Evolutionary conservation across 2,888 invertebrate genomes (phyloP), one percentile per base, ranked within the genome.

Genomic region (Stenolophus ochropezus): DNA sequence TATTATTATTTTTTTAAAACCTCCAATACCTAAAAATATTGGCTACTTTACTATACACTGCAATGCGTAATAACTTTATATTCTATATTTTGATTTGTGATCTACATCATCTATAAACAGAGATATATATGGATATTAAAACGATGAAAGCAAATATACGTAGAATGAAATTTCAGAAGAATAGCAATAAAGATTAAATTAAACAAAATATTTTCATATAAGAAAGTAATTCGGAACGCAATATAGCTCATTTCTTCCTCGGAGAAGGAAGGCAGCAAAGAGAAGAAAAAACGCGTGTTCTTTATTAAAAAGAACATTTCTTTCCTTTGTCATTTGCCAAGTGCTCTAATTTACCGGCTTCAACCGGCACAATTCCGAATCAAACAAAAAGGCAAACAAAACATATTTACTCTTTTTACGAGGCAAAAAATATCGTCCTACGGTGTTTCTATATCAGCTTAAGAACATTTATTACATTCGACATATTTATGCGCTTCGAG

Each of bases 391-490:
- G 25, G 21, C 14, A 61, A 61, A 61, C 23, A 61, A 25, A 61
- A 20, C 58, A n/a, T 23, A 21, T 42, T 14, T 61, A 23, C 23
- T 25, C 61, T 25, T 61, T 61, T 61, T 61, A 61, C 21, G 4
- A 14, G 21, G 11, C n/a, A 25, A 61, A 61, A 58, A 61, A 61
- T 21, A 11, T 61, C 61, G 23, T 21, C 61, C 61, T 25, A 61
- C 61, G 14, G 61, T 61, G n/a, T 61, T 61, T 61, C 25, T 61
- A 61, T 61, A 61, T 25, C 25, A 61, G 25, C 61, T n/a, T 42
- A 11, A 4, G 61, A 61, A 61, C 61, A 61, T 61, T 61, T 61
- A 61, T 61, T 61, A 61, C n/a, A 23, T 61, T 61, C 61, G 61
- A 61, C 61, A 61, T 61, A 61, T 61, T 61, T 61, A 61, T 61